Base-by-base conservation (phyloP, 2,797 vertebrate genomes). In the Synanceia verrucosa region DNA sequence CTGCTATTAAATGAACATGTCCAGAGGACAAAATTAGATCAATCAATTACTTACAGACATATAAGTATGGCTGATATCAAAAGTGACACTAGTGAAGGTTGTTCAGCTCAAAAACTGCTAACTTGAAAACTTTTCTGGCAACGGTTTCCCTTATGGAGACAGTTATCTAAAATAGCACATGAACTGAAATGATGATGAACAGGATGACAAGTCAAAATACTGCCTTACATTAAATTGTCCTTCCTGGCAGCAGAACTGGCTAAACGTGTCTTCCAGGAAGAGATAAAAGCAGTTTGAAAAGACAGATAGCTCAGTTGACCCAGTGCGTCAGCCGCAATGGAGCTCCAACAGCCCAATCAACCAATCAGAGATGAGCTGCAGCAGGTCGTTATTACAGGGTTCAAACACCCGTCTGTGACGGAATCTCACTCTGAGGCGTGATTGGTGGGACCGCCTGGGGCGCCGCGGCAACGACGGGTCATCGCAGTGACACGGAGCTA, bases 351-450 rank as follows among this genome's bases (percentile, higher is more conserved):
- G 82, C 58, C 81, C 90, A 86, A 91, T 88, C 90, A 82, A 48
- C 85, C 84, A 88, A 89, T 90, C 89, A 82, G 89, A 92, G 89
- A 91, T 92, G 87, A 89, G 76, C 6, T 18, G 53, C 47, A 33
- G 72, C 85, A 86, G 82, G 74, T 72, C 86, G 71, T 90, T 85
- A 90, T 93, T 90, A 91, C 72, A 81, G 69, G 63, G 76, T 69
- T 85, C 77, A 87, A 87, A 89, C 88, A 81, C 90, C 89, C 84
- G 67, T 83, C 83, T 69, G 80, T 83, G 82, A 86, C 28, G 57
- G 83, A 85, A 86, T 87, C 74, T 73, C 21, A 60, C 82, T 66
- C 63, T 37, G 39, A 57, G 78, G 46, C 7, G 19, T 82, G 82
- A 88, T 91, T 89, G 89, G 89, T 82, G 67, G 70, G 75, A 78